These are phyloP conservation scores for Notolepis coatsorum DNA, from an alignment of 2,797 vertebrate species.

Conservation along the genomic window DNA sequence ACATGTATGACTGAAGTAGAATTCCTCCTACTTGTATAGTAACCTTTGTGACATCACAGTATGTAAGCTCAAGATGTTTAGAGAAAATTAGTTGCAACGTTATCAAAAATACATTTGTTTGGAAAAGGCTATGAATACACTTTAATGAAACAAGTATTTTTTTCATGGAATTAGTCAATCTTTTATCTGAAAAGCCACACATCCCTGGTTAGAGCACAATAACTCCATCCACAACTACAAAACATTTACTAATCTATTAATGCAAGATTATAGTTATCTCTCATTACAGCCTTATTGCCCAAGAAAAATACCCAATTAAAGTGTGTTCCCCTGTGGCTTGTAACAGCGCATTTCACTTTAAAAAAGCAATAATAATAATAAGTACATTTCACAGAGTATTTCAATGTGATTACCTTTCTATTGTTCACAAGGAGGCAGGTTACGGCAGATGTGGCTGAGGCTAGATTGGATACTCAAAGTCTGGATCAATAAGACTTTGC, in stretches of 20 bases:
- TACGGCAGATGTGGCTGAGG: too few relatives aligned
- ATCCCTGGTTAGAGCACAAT: constrained; percentile 21
- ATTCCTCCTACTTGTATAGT: constrained; percentile 1
- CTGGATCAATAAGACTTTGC: too few relatives aligned
- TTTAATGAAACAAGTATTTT: constrained; percentile 16
- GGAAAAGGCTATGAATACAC: constrained; percentile 24
- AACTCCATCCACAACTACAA: constrained; percentile 9
- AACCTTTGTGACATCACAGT: neutral
- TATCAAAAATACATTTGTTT: constrained; percentile 11
- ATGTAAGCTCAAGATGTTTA: neutral
- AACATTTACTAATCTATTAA: constrained; percentile 49
- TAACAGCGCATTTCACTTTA: too few relatives aligned
- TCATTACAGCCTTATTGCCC: constrained; percentile 19
- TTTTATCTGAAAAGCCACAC: constrained; percentile 12
- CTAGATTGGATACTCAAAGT: too few relatives aligned
- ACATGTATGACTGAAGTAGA: constrained; percentile 11
- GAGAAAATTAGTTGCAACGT: neutral
- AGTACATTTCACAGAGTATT: too few relatives aligned
- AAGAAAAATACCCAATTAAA: constrained; percentile 28
- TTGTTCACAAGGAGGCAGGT: too few relatives aligned
- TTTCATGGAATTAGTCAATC: neutral
- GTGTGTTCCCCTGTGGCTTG: constrained; percentile 14
- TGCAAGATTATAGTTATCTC: constrained; percentile 35
- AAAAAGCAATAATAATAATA: too few relatives aligned
- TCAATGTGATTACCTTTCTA: too few relatives aligned